These are phyloP conservation scores for Lasius platythorax DNA, from an alignment of 2,888 invertebrate genomes.

Conservation along the genomic window DNA sequence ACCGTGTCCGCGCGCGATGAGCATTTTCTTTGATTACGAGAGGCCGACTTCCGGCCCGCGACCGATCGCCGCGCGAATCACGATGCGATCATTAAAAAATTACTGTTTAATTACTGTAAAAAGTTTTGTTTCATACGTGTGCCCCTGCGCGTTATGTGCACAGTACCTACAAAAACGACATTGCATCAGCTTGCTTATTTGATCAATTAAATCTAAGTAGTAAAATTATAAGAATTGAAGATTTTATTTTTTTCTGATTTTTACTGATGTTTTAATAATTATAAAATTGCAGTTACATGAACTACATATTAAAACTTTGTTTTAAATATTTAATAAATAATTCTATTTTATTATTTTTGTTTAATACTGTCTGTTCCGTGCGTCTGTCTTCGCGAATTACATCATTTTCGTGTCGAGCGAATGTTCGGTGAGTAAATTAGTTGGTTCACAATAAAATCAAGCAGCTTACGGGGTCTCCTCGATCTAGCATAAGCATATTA, in stretches of 20 bases:
- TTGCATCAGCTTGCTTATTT: slow-evolving; percentile 28
- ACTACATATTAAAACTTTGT: neutral
- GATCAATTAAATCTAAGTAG: neutral
- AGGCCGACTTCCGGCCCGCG: slow-evolving; percentile 45
- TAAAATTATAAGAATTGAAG: neutral
- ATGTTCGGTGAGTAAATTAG: neutral
- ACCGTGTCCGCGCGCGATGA: slow-evolving; percentile 47
- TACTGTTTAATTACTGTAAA: slow-evolving; percentile 56
- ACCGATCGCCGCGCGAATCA: slow-evolving; percentile 36
- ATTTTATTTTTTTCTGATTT: neutral
- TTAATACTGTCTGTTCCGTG: neutral
- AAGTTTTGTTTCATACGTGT: slow-evolving; percentile 35
- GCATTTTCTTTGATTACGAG: slow-evolving; percentile 53
- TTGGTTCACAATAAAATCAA: slow-evolving; percentile 14
- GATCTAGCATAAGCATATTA: neutral
- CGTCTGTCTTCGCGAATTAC: neutral
- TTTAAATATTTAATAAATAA: neutral
- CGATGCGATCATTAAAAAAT: slow-evolving; percentile 50
- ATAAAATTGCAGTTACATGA: neutral
- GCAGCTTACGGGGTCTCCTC: neutral
- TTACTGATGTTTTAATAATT: neutral
- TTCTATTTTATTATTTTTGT: neutral
- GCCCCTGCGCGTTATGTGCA: slow-evolving; percentile 10
- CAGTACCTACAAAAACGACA: neutral
- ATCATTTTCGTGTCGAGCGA: neutral